A percentile compares a stretch with the other conserved stretches of the same genome.
These are phyloP conservation scores for Macroglossus sobrinus DNA, from an alignment of 2,113 vertebrate species.

Conservation along the genomic window DNA sequence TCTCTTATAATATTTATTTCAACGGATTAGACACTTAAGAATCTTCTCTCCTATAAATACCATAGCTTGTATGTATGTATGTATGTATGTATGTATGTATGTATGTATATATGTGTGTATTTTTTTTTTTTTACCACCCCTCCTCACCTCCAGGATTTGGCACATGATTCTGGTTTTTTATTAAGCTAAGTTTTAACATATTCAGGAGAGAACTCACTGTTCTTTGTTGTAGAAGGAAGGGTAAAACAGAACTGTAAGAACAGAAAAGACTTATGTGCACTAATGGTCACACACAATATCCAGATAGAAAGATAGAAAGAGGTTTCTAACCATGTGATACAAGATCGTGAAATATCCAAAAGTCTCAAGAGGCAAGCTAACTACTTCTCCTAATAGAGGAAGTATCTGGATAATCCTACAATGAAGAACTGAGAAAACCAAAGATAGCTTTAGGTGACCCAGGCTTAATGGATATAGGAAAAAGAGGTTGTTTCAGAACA, in stretches of 20 bases:
- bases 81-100: no score
- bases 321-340: neutral
- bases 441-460: neutral
- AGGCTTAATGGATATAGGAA: neutral
- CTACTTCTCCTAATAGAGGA: neutral
- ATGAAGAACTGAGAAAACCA: neutral
- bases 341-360: neutral
- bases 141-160: neutral
- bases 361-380: neutral
- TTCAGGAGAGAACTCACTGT: neutral
- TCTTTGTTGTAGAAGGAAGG: neutral
- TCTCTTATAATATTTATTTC: neutral
- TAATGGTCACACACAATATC: neutral
- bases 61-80: neutral
- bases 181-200: neutral
- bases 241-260: neutral
- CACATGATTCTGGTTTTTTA: neutral
- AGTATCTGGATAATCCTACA: neutral
- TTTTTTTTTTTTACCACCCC: neutral
- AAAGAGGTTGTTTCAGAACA: neutral
- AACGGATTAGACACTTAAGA: neutral
- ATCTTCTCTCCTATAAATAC: neutral
- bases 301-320: neutral
- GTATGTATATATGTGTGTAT: neutral
- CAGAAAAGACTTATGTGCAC: conserved; percentile 13